Evolutionary conservation across 2,113 vertebrate species (phyloP).

Genomic region (Dascyllus trimaculatus): DNA sequence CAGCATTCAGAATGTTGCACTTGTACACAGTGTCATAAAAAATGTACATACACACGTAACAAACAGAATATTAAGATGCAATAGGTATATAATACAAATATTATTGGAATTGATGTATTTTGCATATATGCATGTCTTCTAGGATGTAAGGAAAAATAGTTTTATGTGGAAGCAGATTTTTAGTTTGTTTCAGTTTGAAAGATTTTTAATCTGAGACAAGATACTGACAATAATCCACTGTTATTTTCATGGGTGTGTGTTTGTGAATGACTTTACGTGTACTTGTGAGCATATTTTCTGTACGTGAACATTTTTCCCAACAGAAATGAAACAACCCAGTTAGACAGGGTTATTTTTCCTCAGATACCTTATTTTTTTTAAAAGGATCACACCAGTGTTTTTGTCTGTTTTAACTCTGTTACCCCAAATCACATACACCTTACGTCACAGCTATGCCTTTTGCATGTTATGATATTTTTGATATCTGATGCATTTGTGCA

Average conservation of each 20-base stretch:
- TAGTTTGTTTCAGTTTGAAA: slow-evolving; percentile 60
- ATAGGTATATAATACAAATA: slow-evolving; percentile 78
- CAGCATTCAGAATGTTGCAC: slow-evolving; percentile 50
- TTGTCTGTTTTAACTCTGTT: slow-evolving; percentile 15
- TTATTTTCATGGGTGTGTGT: slow-evolving; percentile 48
- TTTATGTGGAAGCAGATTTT: slow-evolving; percentile 65
- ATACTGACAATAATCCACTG: slow-evolving; percentile 34
- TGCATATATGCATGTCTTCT: slow-evolving; percentile 86
- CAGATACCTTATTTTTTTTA: slow-evolving; percentile 7
- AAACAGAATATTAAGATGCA: slow-evolving; percentile 76
- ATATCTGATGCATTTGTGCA: background rate
- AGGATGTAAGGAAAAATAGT: slow-evolving; percentile 53
- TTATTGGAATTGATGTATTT: slow-evolving; percentile 76
- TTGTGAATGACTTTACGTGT: slow-evolving; percentile 44
- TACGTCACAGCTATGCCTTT: background rate
- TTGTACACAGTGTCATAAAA: slow-evolving; percentile 70
- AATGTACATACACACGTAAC: slow-evolving; percentile 73
- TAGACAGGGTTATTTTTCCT: background rate
- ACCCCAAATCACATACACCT: background rate
- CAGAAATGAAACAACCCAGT: slow-evolving; percentile 33
- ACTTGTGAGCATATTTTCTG: slow-evolving; percentile 54
- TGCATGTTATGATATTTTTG: background rate
- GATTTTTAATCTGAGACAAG: slow-evolving; percentile 49
- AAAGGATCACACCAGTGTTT: slow-evolving; percentile 24
- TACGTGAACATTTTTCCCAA: slow-evolving; percentile 35